Conservation (phyloP, 1,140 invertebrate species). For the Bombus waltoni region DNA sequence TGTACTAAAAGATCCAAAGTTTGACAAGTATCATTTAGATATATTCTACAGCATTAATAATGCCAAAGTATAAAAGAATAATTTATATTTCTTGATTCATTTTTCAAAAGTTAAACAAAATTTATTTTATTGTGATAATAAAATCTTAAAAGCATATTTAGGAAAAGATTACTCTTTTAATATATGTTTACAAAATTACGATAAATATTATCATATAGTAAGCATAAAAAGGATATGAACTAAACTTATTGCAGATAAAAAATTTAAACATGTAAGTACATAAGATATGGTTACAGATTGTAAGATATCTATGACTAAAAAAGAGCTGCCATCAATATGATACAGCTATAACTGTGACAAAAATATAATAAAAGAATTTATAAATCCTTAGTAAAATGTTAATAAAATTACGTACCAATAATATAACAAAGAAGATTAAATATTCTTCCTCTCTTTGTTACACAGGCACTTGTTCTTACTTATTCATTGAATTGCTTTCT, state of each 20-base stretch:
- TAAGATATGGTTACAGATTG: background rate
- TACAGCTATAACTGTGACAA: background rate
- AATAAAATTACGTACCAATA: conserved; percentile 18
- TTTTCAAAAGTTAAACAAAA: background rate
- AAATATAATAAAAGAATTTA: background rate
- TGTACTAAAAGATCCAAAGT: conserved; percentile 86
- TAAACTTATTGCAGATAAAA: background rate
- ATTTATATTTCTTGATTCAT: background rate
- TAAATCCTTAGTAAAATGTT: background rate
- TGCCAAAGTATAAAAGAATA: conserved; percentile 7
- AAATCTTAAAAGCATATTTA: background rate
- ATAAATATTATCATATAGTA: background rate
- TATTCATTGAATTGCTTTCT: background rate
- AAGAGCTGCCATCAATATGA: background rate
- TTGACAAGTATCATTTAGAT: conserved; percentile 87
- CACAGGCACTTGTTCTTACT: conserved; percentile 14
- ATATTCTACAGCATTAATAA: conserved; percentile 78
- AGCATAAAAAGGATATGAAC: background rate
- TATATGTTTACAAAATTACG: background rate
- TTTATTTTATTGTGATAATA: background rate
- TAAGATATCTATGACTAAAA: background rate
- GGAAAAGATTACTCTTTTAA: background rate
- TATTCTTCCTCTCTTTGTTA: conserved; percentile 9
- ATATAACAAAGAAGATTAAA: background rate
- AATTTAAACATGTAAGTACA: background rate